Evolutionary conservation across 1,140 invertebrate species (phyloP).

Genomic region (Cryptotermes secundus): DNA sequence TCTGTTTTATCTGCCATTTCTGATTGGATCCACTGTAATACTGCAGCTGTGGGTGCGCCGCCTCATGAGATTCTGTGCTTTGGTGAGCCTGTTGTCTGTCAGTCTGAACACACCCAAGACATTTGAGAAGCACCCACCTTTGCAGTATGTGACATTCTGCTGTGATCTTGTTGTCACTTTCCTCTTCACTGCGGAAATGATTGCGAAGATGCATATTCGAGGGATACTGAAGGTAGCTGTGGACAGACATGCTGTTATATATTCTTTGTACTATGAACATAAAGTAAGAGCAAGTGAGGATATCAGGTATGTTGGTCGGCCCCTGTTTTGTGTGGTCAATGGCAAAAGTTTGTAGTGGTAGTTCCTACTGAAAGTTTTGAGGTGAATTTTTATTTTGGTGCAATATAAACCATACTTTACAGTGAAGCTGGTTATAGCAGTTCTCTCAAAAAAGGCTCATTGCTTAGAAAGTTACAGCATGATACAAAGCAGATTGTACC

Average conservation of each 20-base stretch:
- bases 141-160: constrained; percentile 88
- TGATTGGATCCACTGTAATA: not conserved
- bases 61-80: constrained; percentile 84
- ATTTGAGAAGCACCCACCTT: constrained; percentile 76
- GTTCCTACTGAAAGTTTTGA: not conserved
- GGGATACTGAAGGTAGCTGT: constrained; percentile 84
- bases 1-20: too few species aligned
- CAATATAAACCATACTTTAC: not conserved
- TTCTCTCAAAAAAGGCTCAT: too few species aligned
- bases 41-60: constrained; percentile 81
- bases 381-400: not conserved
- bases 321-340: not conserved
- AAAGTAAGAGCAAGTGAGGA: too few species aligned
- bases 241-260: not conserved
- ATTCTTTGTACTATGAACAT: too few species aligned
- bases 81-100: constrained; percentile 89
- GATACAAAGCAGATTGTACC: too few species aligned
- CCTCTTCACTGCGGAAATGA: constrained; percentile 95
- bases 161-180: constrained; percentile 86
- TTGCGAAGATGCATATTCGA: constrained; percentile 96
- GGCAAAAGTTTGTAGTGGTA: not conserved
- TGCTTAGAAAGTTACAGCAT: too few species aligned
- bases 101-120: constrained; percentile 95
- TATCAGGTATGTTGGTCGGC: too few species aligned
- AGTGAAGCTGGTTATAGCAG: too few species aligned